A percentile compares a stretch with the other conserved stretches of the same genome.
Conservation (phyloP, 2,797 vertebrate genomes). For the Dicrostonyx torquatus region DNA sequence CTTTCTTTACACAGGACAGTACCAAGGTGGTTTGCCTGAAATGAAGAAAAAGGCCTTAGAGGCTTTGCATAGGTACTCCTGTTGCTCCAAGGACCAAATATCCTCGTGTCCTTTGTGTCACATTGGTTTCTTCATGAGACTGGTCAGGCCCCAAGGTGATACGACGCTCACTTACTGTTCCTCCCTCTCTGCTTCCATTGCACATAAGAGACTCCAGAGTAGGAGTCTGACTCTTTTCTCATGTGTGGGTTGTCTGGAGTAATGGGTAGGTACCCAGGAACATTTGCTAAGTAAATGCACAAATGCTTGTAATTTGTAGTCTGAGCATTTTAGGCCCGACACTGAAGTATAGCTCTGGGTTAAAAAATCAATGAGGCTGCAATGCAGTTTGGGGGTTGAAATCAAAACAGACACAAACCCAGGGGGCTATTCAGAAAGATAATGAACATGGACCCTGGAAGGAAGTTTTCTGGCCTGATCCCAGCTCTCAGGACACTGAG, state of each 20-base stretch:
- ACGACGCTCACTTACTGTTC: neutral
- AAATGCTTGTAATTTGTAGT: neutral
- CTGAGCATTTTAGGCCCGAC: neutral
- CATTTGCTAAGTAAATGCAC: neutral
- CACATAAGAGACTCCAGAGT: neutral
- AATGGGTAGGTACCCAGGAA: neutral
- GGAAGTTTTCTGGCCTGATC: neutral
- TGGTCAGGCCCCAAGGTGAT: neutral
- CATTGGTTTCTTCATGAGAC: neutral
- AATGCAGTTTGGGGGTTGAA: neutral
- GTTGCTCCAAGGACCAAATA: neutral
- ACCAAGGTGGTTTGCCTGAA: neutral
- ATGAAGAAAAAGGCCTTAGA: neutral
- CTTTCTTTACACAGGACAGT: neutral
- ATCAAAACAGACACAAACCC: neutral
- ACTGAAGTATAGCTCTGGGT: neutral
- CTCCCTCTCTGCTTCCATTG: neutral
- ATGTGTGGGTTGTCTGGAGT: neutral
- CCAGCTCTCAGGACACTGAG: neutral
- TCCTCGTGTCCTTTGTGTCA: neutral
- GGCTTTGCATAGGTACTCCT: neutral
- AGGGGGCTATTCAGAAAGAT: slow-evolving; percentile 4
- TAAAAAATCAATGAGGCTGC: neutral
- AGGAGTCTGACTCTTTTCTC: neutral
- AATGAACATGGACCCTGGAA: neutral